Evolutionary conservation across 2,113 vertebrate species (phyloP).

Genomic region (Colaptes auratus): DNA sequence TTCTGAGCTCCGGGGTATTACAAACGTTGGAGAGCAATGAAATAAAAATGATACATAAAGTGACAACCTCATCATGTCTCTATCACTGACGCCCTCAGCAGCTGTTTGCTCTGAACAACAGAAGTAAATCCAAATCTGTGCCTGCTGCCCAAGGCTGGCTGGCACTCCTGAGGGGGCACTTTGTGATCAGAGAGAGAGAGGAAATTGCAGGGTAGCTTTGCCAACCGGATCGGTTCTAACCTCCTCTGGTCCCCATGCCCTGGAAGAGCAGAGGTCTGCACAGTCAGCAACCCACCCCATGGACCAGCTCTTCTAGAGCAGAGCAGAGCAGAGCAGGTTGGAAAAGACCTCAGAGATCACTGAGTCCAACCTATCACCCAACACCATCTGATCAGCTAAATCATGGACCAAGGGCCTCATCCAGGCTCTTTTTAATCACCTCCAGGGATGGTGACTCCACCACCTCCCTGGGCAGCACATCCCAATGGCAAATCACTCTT

Average conservation of each 20-base stretch:
- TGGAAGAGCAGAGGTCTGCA: not conserved
- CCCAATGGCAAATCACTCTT: no score
- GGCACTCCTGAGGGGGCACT: slow-evolving; percentile 28
- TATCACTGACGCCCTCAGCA: slow-evolving; percentile 37
- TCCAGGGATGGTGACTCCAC: no score
- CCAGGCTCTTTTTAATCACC: no score
- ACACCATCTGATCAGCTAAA: no score
- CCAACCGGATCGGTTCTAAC: slow-evolving; percentile 29
- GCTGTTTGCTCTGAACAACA: slow-evolving; percentile 60
- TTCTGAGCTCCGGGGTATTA: slow-evolving; percentile 40
- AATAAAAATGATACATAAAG: slow-evolving; percentile 69
- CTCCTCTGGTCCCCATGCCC: not conserved
- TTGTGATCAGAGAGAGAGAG: not conserved
- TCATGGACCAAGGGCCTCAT: no score
- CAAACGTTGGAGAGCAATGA: slow-evolving; percentile 53
- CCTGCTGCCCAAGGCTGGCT: slow-evolving; percentile 34
- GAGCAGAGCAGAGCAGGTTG: no score
- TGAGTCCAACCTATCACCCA: no score
- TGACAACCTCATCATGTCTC: slow-evolving; percentile 40
- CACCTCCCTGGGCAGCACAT: no score
- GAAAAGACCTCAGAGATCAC: no score
- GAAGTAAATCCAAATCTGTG: slow-evolving; percentile 58
- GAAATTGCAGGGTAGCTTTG: slow-evolving; percentile 13
- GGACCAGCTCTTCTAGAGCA: not conserved
- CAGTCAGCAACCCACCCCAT: not conserved